These are phyloP conservation scores for Turnix velox DNA, from an alignment of 2,113 vertebrate species.

Conservation along the genomic window DNA sequence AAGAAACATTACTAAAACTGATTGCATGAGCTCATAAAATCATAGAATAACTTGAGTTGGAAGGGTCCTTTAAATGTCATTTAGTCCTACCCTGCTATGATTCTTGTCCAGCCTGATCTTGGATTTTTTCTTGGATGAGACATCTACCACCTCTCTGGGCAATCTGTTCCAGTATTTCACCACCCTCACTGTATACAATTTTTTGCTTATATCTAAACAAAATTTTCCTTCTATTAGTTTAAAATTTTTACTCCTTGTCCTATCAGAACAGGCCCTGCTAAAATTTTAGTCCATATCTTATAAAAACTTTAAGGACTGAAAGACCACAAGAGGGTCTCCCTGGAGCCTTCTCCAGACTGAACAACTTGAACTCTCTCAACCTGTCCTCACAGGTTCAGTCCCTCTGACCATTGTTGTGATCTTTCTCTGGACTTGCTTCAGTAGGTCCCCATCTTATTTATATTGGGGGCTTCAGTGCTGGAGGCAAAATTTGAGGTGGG, in stretches of 20 bases:
- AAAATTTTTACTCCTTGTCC: not conserved
- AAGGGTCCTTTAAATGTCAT: not conserved
- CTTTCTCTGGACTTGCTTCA: not conserved
- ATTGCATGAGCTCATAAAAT: not conserved
- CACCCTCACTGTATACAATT: not conserved
- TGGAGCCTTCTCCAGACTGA: not conserved
- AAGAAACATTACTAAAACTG: not conserved
- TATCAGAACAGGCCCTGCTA: not conserved
- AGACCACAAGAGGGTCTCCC: not conserved
- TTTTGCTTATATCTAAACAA: not conserved
- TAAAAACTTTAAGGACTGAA: not conserved
- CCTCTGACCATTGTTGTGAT: not conserved
- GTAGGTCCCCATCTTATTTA: not conserved
- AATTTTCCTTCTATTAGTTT: not conserved
- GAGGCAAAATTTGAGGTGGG: not conserved
- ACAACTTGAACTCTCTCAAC: not conserved
- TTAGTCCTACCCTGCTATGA: not conserved
- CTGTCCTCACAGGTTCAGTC: not conserved
- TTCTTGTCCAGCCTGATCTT: not conserved
- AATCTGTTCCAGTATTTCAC: not conserved
- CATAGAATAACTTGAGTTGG: not conserved
- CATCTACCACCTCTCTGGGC: not conserved
- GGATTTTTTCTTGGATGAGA: not conserved
- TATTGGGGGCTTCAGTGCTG: not conserved
- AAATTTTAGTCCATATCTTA: not conserved